Conservation (phyloP, 2,113 vertebrate species). For the Cynopterus brachyotis region DNA sequence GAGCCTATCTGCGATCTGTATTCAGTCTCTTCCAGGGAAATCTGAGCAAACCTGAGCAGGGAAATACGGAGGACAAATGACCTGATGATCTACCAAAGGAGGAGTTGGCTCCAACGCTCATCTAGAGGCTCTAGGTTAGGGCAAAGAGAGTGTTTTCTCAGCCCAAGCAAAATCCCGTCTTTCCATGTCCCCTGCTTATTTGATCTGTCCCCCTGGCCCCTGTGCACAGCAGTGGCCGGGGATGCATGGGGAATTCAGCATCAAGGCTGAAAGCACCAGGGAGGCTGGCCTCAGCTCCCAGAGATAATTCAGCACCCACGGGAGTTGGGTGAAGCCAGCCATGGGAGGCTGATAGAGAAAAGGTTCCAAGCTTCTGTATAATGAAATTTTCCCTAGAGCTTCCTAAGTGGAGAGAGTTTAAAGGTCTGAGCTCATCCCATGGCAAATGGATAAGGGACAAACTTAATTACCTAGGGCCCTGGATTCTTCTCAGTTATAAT, state of each 20-base stretch:
- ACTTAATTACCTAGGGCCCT: slow-evolving; percentile 60
- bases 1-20: neutral
- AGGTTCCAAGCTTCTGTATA: slow-evolving; percentile 28
- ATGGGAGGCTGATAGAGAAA: slow-evolving; percentile 23
- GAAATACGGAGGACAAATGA: neutral
- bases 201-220: neutral
- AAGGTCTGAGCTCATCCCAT: slow-evolving; percentile 65
- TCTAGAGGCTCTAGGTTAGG: neutral
- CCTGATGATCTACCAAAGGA: fast-evolving
- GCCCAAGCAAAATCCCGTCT: neutral
- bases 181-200: neutral
- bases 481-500: slow-evolving; percentile 32
- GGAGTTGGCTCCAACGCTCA: fast-evolving
- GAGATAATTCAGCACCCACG: neutral
- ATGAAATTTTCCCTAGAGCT: slow-evolving; percentile 70
- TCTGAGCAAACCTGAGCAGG: neutral
- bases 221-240: neutral
- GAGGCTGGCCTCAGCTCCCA: neutral
- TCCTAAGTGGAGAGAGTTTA: slow-evolving; percentile 70
- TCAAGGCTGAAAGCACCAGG: neutral
- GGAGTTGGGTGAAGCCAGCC: slow-evolving; percentile 29
- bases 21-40: neutral
- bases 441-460: slow-evolving; percentile 60
- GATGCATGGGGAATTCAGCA: neutral
- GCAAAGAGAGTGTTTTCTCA: neutral